Base-by-base conservation (phyloP, 2,113 vertebrate genomes). In the Argyrosomus japonicus region DNA sequence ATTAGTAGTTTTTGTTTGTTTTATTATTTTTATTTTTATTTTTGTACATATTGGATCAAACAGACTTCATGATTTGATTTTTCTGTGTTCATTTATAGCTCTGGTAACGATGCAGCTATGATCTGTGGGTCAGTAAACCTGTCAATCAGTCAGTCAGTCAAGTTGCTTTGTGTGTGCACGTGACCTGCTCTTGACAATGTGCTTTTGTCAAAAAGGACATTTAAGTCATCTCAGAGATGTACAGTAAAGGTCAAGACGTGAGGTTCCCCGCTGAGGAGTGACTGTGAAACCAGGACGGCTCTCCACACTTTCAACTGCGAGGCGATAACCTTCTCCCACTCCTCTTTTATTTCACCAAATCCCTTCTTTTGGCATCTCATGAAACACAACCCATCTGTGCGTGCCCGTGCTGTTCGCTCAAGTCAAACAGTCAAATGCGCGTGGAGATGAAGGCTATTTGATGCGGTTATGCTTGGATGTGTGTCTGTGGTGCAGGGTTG, bases 311-410 rank as follows among this genome's bases (percentile, higher is more conserved):
- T 85, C 70, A 84, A 62, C 87, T 61, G 75, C 27, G 45, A 80
- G 87, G 68, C 70, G 74, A 89, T 87, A 87, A 92, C 87, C 81
- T 82, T 86, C 79, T 77, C 67, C 71, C 78, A 64, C 74, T 81
- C 57, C 45, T 81, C 69, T 82, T 82, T 70, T 80, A 60, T 84
- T 85, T 83, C 80, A 84, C 85, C 78, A 91, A 91, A 93, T 91
- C 88, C 83, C 79, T 82, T 85, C 84, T 85, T 89, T 88, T 91
- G 85, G 87, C 87, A 90, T 90, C 60, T 87, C 84, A 86, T 88
- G 85, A 90, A 90, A 83, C 71, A 40, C 79, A 48, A 10, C 73
- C 63, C 79, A 77, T 87, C 64, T 88, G 82, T 84, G 89, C 78
- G 84, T 79, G 79, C 65, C 69, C 56, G 80, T 47, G 48, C 50